These are phyloP conservation scores for Homarus americanus DNA, from an alignment of 1,140 invertebrate species.

Conservation along the genomic window DNA sequence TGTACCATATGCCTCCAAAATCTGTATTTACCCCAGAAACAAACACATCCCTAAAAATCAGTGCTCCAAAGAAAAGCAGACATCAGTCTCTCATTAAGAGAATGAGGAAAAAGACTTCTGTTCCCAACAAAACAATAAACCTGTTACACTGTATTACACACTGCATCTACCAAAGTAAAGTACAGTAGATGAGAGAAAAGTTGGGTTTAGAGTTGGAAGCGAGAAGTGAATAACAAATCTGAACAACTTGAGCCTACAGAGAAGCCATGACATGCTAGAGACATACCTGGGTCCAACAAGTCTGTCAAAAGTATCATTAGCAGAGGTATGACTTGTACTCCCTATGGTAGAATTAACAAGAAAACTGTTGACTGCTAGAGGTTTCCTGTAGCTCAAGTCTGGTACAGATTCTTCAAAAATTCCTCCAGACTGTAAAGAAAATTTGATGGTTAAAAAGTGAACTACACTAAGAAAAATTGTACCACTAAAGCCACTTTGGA, in stretches of 20 bases:
- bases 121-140: too few relatives aligned
- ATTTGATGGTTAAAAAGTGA: background rate
- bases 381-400: background rate
- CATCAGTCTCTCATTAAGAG: too few relatives aligned
- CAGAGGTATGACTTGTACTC: background rate
- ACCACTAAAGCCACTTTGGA: too few relatives aligned
- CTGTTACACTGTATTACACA: background rate
- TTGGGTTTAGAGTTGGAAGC: too few relatives aligned
- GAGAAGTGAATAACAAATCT: too few relatives aligned
- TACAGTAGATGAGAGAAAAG: background rate
- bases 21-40: too few relatives aligned
- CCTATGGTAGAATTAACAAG: background rate
- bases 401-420: background rate
- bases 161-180: background rate
- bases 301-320: slow-evolving; percentile 7
- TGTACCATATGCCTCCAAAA: too few relatives aligned
- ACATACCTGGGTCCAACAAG: background rate
- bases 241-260: background rate
- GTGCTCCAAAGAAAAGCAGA: too few relatives aligned
- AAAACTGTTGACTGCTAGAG: background rate
- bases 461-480: background rate
- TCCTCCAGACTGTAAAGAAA: background rate
- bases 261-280: background rate
- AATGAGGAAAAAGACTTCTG: background rate
- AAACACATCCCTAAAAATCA: too few relatives aligned